phyloP scores from a whole-genome alignment of 2,888 invertebrate genomes.

The Agrotis ipsilon region DNA sequence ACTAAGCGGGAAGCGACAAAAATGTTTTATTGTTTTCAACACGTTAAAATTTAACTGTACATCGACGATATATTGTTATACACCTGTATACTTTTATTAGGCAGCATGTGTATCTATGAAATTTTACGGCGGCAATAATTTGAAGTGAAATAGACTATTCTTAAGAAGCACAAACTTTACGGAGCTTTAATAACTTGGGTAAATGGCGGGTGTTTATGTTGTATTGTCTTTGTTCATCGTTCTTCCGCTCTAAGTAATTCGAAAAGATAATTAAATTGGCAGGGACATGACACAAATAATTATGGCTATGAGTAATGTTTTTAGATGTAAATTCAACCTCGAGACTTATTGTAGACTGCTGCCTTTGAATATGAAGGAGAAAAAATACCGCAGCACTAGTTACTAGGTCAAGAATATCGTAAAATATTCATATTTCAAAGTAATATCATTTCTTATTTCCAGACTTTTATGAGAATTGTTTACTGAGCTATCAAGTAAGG shows the following conservation, averaged over 20 bases:
- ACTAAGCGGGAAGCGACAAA: constrained; percentile 58
- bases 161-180: constrained; percentile 46
- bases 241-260: constrained; percentile 38
- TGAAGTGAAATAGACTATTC: constrained; percentile 42
- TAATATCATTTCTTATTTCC: constrained; percentile 18
- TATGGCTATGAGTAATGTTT: constrained; percentile 23
- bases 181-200: constrained; percentile 55
- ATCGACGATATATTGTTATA: constrained; percentile 23
- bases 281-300: constrained; percentile 42
- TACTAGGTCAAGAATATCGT: constrained; percentile 14
- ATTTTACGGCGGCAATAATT: constrained; percentile 62
- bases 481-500: not conserved
- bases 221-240: constrained; percentile 54
- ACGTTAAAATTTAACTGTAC: constrained; percentile 32
- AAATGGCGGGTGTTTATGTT: constrained; percentile 52
- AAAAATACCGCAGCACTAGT: constrained; percentile 9
- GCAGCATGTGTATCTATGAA: constrained; percentile 46
- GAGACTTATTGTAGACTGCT: constrained; percentile 2
- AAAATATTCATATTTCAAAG: constrained; percentile 9
- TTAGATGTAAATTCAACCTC: constrained; percentile 21
- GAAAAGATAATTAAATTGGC: constrained; percentile 51
- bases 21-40: constrained; percentile 60
- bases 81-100: constrained; percentile 41
- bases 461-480: constrained; percentile 21
- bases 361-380: constrained; percentile 30